A percentile compares a stretch with the other conserved stretches of the same genome.
phyloP scores from a whole-genome alignment of 2,888 invertebrate species.

The Euclidia mi region DNA sequence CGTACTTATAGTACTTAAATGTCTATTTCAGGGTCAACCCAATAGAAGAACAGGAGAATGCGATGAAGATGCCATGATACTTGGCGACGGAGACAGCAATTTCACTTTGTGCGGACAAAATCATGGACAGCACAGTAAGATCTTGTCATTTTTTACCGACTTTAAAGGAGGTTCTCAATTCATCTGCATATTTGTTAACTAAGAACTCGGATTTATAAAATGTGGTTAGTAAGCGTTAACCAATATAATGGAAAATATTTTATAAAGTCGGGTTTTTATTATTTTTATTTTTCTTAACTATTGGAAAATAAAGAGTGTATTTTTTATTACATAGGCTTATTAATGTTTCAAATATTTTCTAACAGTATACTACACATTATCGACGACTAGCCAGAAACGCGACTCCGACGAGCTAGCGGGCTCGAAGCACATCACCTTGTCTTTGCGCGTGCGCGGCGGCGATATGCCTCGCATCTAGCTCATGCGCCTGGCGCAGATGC shows the following conservation, averaged over 20 bases:
- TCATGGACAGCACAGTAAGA: constrained; percentile 95
- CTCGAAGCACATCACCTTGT: constrained; percentile 81
- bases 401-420: constrained; percentile 76
- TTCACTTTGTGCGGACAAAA: constrained; percentile 95
- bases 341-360: no score
- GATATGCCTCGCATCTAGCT: constrained; percentile 94
- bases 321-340: no score
- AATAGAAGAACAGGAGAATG: constrained; percentile 94
- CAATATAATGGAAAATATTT: no score
- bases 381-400: constrained; percentile 77
- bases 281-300: no score
- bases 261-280: no score
- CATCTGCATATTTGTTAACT: no score
- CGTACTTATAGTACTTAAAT: no score
- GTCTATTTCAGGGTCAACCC: constrained; percentile 94
- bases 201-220: no score
- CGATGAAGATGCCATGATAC: constrained; percentile 92
- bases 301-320: no score
- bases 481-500: constrained; percentile 93
- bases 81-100: constrained; percentile 90
- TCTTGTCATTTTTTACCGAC: no score
- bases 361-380: constrained; percentile 93
- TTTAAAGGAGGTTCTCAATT: no score
- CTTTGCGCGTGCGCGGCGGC: constrained; percentile 83
- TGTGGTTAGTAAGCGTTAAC: no score